phyloP scores from a whole-genome alignment of 2,797 vertebrate species.

The Galagoides demidoff region DNA sequence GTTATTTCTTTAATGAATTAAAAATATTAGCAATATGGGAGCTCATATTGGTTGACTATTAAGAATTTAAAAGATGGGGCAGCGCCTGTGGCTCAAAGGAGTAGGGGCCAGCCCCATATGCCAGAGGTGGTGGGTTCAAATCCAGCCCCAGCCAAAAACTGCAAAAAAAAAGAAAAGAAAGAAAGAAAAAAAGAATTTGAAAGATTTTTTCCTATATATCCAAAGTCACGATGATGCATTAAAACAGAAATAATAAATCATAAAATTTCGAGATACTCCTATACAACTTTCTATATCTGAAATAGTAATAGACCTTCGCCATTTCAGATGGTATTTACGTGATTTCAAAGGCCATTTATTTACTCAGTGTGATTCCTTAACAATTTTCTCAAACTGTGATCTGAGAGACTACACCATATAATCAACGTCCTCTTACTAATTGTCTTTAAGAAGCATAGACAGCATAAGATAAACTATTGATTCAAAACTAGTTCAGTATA shows the following conservation, averaged over 20 bases:
- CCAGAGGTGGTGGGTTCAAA: no score
- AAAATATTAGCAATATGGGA: not conserved
- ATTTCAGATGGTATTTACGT: not conserved
- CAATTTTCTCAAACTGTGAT: not conserved
- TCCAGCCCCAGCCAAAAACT: no score
- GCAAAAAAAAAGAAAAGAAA: no score
- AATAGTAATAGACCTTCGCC: not conserved
- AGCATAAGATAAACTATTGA: not conserved
- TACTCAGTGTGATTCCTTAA: conserved; percentile 24
- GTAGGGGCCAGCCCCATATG: no score
- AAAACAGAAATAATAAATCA: conserved; percentile 13
- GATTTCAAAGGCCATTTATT: conserved; percentile 26
- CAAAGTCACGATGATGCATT: not conserved
- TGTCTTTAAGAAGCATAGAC: not conserved
- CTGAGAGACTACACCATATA: not conserved
- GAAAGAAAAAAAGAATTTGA: not conserved
- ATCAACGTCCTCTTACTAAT: not conserved
- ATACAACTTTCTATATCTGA: not conserved
- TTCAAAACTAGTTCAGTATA: conserved; percentile 37
- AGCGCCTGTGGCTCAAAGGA: no score
- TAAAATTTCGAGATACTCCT: conserved; percentile 31
- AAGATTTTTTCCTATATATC: not conserved
- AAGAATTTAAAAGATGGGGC: not conserved
- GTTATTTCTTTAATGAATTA: conserved; percentile 13
- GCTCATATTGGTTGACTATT: not conserved